phyloP scores from a whole-genome alignment of 2,797 vertebrate species.

The Ctenosaura bakeri region DNA sequence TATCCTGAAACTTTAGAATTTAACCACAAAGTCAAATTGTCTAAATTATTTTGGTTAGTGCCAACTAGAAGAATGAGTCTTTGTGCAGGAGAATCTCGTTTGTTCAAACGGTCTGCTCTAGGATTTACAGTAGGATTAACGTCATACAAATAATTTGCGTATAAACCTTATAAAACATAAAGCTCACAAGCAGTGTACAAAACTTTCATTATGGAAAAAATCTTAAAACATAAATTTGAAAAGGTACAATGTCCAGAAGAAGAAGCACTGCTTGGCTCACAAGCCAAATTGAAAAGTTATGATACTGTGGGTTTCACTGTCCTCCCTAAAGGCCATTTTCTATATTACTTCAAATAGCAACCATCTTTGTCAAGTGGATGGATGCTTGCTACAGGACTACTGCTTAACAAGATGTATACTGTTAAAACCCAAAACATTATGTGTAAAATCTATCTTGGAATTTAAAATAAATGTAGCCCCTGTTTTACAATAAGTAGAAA shows the following conservation, averaged over 20 bases:
- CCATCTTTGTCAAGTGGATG: constrained; percentile 20
- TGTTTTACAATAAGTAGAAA: constrained; percentile 72
- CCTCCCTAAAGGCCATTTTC: background rate
- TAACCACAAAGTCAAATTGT: background rate
- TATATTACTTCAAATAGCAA: background rate
- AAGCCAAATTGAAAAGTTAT: constrained; percentile 19
- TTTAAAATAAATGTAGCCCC: constrained; percentile 64
- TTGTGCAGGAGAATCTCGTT: too few relatives aligned
- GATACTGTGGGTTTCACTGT: constrained; percentile 4
- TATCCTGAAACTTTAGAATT: constrained; percentile 10
- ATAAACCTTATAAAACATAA: background rate
- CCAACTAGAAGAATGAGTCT: too few relatives aligned
- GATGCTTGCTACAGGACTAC: constrained; percentile 34
- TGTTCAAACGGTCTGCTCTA: too few relatives aligned
- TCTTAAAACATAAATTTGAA: background rate
- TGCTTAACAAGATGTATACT: constrained; percentile 52
- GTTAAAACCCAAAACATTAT: constrained; percentile 44
- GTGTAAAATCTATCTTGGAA: constrained; percentile 46
- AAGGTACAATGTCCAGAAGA: constrained; percentile 19
- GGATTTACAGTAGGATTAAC: background rate
- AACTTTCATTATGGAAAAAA: background rate
- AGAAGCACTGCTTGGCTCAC: constrained; percentile 21
- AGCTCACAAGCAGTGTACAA: background rate
- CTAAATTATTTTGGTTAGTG: too few relatives aligned
- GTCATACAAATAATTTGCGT: background rate